These are phyloP conservation scores for Rattus rattus DNA, from an alignment of 2,113 vertebrate species.

Conservation along the genomic window DNA sequence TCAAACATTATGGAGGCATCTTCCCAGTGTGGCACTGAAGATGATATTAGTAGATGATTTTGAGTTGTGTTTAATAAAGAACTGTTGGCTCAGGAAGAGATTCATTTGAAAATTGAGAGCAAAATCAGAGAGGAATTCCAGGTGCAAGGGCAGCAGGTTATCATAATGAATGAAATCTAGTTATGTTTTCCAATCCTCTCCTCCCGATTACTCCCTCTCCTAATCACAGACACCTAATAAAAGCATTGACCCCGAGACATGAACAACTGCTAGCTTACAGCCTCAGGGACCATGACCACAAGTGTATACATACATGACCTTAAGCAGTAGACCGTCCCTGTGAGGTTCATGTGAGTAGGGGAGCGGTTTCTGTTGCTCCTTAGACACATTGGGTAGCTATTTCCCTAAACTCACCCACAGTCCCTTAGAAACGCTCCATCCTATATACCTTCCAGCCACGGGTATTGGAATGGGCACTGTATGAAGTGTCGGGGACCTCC, in stretches of 20 bases:
- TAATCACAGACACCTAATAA: background rate
- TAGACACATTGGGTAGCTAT: background rate
- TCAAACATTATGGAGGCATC: background rate
- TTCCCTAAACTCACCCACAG: background rate
- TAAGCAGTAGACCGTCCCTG: background rate
- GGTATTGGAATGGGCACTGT: background rate
- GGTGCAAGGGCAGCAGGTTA: background rate
- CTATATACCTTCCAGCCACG: background rate
- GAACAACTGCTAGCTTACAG: background rate
- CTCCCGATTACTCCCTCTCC: background rate
- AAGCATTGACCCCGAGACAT: background rate
- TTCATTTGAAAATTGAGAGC: background rate
- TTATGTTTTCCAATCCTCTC: background rate
- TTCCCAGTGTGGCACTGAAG: background rate
- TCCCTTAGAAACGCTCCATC: background rate
- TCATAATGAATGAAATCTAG: background rate
- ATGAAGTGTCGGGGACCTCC: background rate
- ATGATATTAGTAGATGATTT: background rate
- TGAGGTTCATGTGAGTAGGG: background rate
- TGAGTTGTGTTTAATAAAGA: slow-evolving; percentile 13
- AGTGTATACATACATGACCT: background rate
- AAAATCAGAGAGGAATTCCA: background rate
- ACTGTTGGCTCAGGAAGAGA: background rate
- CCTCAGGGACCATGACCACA: background rate
- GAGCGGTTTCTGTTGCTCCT: slow-evolving; percentile 9